phyloP scores from a whole-genome alignment of 2,797 vertebrate genomes.

The Kryptopterus vitreolus region DNA sequence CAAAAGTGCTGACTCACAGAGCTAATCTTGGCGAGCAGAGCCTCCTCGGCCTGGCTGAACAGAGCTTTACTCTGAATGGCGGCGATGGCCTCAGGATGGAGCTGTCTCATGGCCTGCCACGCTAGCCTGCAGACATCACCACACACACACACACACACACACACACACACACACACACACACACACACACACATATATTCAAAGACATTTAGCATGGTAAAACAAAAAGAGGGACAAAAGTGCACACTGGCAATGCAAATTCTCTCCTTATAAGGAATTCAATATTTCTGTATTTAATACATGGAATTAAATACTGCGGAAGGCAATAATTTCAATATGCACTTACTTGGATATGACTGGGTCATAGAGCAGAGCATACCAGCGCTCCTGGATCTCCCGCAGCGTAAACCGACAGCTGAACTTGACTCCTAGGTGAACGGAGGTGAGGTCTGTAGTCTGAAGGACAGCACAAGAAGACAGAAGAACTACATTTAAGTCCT shows the following conservation, averaged over 20 bases:
- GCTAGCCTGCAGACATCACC: constrained; percentile 73
- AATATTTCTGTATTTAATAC: no score
- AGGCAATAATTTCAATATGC: no score
- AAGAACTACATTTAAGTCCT: no score
- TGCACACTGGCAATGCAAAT: neutral
- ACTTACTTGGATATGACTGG: constrained; percentile 96
- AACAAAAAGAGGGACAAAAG: neutral
- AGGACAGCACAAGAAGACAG: constrained; percentile 19
- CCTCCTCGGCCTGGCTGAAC: constrained; percentile 91
- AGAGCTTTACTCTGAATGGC: constrained; percentile 95
- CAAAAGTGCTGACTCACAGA: constrained; percentile 75
- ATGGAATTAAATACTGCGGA: neutral
- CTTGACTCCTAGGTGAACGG: constrained; percentile 93
- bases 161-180: constrained; percentile 21
- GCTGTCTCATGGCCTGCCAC: constrained; percentile 95
- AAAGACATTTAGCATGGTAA: neutral
- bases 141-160: constrained; percentile 18
- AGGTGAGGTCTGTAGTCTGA: constrained; percentile 91
- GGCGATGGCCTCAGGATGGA: constrained; percentile 93
- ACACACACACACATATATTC: neutral
- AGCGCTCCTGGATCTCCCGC: constrained; percentile 92
- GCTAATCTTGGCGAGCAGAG: constrained; percentile 84
- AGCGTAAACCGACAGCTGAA: constrained; percentile 96
- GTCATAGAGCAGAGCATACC: constrained; percentile 94
- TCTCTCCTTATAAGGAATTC: neutral